These are phyloP conservation scores for Hippocampus zosterae DNA, from an alignment of 2,113 vertebrate genomes.

Conservation along the genomic window DNA sequence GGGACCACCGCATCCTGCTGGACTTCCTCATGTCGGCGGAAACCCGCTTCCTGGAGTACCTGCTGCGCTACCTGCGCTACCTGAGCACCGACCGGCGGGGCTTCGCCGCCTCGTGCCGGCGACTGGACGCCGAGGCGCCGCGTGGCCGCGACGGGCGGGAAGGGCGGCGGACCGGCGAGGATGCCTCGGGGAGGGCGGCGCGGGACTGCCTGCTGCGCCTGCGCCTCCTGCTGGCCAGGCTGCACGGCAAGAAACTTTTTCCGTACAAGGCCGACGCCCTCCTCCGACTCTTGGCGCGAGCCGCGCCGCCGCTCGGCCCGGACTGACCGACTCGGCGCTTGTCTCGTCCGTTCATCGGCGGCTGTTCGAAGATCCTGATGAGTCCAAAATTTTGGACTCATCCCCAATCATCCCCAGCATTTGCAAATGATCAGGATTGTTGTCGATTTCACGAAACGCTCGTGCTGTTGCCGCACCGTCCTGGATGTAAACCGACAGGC, in stretches of 20 bases:
- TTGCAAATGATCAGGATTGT: too few species aligned
- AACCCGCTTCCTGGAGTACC: constrained; percentile 93
- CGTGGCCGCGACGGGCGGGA: background rate
- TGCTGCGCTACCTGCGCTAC: constrained; percentile 85
- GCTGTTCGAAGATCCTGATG: too few species aligned
- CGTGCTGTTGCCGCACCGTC: too few species aligned
- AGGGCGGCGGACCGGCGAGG: background rate
- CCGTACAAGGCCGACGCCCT: constrained; percentile 87
- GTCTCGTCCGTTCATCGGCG: too few species aligned
- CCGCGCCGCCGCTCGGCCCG: constrained; percentile 6
- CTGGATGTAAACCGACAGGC: too few species aligned
- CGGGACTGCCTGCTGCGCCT: constrained; percentile 76
- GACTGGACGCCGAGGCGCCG: constrained; percentile 20
- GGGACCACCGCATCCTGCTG: constrained; percentile 84
- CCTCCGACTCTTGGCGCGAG: constrained; percentile 74
- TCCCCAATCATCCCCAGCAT: too few species aligned
- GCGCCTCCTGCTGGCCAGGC: constrained; percentile 71
- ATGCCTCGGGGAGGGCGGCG: constrained; percentile 45
- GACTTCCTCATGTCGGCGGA: constrained; percentile 94
- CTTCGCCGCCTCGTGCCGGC: constrained; percentile 68
- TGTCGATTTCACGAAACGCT: too few species aligned
- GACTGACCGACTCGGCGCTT: background rate
- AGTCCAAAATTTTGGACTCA: too few species aligned
- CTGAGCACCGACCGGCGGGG: constrained; percentile 74
- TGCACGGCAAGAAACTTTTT: constrained; percentile 83